These are phyloP conservation scores for Cotesia vestalis DNA, from an alignment of 1,140 invertebrate species.

Conservation along the genomic window DNA sequence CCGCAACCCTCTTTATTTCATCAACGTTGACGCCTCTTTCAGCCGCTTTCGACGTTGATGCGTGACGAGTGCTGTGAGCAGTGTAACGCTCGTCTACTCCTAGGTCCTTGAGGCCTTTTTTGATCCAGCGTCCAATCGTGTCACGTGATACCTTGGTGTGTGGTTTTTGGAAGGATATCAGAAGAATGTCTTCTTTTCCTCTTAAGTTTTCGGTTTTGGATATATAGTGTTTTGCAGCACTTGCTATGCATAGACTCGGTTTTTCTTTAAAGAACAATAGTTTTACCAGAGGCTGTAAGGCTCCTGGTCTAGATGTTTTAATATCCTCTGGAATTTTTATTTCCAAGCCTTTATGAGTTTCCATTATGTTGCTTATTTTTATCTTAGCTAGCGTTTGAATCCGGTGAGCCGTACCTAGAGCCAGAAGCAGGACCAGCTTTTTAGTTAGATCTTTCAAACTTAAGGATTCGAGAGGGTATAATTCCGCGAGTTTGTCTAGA, in stretches of 20 bases:
- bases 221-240: constrained; percentile 13
- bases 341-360: background rate
- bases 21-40: constrained; percentile 37
- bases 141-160: constrained; percentile 37
- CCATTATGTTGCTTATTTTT: constrained; percentile 7
- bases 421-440: constrained; percentile 38
- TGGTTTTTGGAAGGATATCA: constrained; percentile 34
- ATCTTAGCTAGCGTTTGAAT: constrained; percentile 45
- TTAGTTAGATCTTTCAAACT: constrained; percentile 33
- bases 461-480: background rate
- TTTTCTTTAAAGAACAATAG: constrained; percentile 19
- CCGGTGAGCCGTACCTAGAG: constrained; percentile 34
- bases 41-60: constrained; percentile 40
- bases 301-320: constrained; percentile 11
- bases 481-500: background rate
- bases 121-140: constrained; percentile 45
- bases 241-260: constrained; percentile 3
- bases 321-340: constrained; percentile 23
- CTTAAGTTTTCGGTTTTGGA: constrained; percentile 18
- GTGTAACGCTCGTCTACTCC: constrained; percentile 43
- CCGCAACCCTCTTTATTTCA: constrained; percentile 37
- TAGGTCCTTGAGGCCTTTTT: constrained; percentile 28
- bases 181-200: background rate
- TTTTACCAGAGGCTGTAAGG: constrained; percentile 16
- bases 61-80: constrained; percentile 41